phyloP scores from a whole-genome alignment of 30 jellyfish, hydroid and myxozoan genomes.

The Aurelia sp. region DNA sequence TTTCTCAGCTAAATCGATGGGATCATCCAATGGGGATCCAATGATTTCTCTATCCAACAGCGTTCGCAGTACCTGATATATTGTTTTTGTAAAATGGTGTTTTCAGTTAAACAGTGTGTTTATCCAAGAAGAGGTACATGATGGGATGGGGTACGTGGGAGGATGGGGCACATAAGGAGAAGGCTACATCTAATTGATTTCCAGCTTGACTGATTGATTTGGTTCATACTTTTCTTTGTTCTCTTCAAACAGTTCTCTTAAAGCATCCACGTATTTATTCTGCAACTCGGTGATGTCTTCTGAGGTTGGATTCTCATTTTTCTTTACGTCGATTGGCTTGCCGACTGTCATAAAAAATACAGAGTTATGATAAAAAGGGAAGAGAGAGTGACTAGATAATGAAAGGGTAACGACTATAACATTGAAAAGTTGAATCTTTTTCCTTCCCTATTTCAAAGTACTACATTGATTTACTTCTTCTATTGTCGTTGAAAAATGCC shows the following conservation, averaged over 20 bases:
- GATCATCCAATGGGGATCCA: too few species aligned
- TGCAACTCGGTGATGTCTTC: conserved; percentile 75
- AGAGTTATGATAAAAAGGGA: neutral
- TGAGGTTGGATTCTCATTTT: conserved; percentile 73
- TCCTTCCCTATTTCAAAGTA: too few species aligned
- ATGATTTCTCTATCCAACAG: too few species aligned
- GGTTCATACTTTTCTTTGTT: conserved; percentile 66
- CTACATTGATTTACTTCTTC: too few species aligned
- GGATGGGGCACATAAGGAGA: neutral
- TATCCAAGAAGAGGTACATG: neutral
- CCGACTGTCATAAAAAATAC: conserved; percentile 69
- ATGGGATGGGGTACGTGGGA: neutral
- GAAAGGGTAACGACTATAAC: neutral
- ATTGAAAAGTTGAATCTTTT: too few species aligned
- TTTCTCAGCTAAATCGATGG: too few species aligned
- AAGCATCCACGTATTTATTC: conserved; percentile 56
- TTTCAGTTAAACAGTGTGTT: too few species aligned
- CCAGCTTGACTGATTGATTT: conserved; percentile 20
- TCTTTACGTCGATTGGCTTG: conserved; percentile 75
- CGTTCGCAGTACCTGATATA: too few species aligned
- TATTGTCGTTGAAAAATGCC: too few species aligned
- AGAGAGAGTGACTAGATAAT: neutral
- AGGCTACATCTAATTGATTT: neutral
- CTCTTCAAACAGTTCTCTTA: conserved; percentile 68
- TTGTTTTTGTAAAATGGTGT: too few species aligned